These are phyloP conservation scores for Drosophila sulfurigaster DNA, from an alignment of 1,140 invertebrate genomes.

Conservation along the genomic window DNA sequence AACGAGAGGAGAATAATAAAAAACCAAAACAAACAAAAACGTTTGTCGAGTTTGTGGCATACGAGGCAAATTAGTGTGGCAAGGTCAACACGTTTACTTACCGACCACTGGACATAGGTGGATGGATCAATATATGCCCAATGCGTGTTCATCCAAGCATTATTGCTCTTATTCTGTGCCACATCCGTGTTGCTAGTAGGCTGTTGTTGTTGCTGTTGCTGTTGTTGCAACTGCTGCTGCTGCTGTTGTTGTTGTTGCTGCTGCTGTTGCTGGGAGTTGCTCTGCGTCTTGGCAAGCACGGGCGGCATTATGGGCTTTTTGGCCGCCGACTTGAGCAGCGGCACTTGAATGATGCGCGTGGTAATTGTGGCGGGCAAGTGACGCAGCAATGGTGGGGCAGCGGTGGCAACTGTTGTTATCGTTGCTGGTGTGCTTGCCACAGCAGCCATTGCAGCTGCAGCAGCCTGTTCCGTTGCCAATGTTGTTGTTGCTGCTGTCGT, in stretches of 20 bases:
- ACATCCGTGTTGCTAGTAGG: conserved; percentile 1
- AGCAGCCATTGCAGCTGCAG: background rate
- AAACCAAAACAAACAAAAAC: too few relatives aligned
- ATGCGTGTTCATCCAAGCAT: conserved; percentile 79
- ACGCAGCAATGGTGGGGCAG: conserved; percentile 34
- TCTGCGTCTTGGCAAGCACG: conserved; percentile 74
- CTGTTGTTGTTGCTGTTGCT: background rate
- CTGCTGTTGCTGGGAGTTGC: conserved; percentile 40
- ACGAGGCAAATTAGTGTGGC: conserved; percentile 3
- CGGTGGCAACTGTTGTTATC: conserved; percentile 11
- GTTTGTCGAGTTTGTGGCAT: background rate
- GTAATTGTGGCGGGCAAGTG: conserved; percentile 60
- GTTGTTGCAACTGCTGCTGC: conserved; percentile 15
- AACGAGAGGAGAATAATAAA: too few relatives aligned
- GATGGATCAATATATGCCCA: conserved; percentile 89
- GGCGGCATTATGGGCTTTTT: conserved; percentile 84
- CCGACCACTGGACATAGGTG: conserved; percentile 88
- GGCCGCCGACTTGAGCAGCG: conserved; percentile 73
- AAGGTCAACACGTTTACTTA: conserved; percentile 77
- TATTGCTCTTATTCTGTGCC: conserved; percentile 51
- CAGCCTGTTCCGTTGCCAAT: conserved; percentile 1
- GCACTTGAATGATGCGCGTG: conserved; percentile 81
- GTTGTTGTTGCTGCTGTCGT: conserved; percentile 13
- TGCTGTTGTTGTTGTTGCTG: conserved; percentile 22
- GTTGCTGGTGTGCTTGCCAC: conserved; percentile 19